phyloP scores from a whole-genome alignment of 2,797 vertebrate genomes.

The Sarcoramphus papa region DNA sequence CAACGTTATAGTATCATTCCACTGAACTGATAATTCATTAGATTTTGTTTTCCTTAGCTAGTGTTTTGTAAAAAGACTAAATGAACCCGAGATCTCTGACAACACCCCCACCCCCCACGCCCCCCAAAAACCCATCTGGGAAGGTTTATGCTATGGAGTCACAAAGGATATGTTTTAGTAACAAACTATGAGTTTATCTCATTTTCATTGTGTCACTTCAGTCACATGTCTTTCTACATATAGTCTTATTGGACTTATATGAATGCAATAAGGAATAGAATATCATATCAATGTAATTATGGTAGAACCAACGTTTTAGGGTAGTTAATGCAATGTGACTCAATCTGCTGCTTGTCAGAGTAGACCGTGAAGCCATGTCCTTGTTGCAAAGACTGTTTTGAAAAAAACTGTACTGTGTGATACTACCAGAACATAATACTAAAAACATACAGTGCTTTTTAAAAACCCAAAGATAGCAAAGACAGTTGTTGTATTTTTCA shows the following conservation, averaged over 20 bases:
- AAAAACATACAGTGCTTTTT: neutral
- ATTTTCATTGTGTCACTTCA: neutral
- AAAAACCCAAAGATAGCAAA: neutral
- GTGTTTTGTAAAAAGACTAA: neutral
- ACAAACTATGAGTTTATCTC: neutral
- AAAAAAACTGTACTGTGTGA: neutral
- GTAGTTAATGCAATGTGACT: neutral
- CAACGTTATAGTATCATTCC: neutral
- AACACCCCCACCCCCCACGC: rapidly evolving
- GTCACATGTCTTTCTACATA: neutral
- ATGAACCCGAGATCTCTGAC: neutral
- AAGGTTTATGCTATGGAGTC: neutral
- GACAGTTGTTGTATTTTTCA: neutral
- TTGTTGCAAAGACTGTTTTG: neutral
- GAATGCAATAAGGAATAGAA: neutral
- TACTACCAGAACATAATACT: neutral
- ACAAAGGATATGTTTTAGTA: neutral
- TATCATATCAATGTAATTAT: neutral
- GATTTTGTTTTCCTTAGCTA: neutral
- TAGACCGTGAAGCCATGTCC: neutral
- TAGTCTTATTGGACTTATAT: neutral
- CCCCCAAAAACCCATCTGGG: too few relatives aligned
- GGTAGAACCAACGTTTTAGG: neutral
- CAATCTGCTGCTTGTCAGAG: neutral
- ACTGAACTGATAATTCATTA: neutral